Percentiles rank a stretch among this genome's conserved stretches.
Evolutionary conservation across 2,888 invertebrate species (phyloP).

Genomic region (Cactoblastis cactorum): DNA sequence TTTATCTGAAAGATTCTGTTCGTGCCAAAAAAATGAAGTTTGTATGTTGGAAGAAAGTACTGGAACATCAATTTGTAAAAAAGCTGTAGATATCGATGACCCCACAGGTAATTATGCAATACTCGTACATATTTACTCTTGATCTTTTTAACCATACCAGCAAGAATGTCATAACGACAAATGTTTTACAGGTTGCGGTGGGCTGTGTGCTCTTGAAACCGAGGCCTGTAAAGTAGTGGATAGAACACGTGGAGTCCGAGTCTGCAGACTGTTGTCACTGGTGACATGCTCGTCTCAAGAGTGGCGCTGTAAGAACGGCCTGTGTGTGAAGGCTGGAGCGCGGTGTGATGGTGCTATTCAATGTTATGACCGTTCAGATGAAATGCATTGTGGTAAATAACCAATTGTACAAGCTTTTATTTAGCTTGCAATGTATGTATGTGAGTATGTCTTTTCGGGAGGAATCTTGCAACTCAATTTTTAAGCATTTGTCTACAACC

Average conservation of each 20-base stretch:
- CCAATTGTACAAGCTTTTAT: slow-evolving; percentile 5
- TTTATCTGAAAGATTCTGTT: slow-evolving; percentile 65
- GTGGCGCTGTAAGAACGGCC: slow-evolving; percentile 86
- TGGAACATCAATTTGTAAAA: slow-evolving; percentile 78
- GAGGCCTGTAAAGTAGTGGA: slow-evolving; percentile 83
- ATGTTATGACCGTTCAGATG: slow-evolving; percentile 87
- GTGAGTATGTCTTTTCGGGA: no score
- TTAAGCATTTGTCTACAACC: no score
- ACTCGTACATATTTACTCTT: not conserved
- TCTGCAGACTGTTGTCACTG: slow-evolving; percentile 78
- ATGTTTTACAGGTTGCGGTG: slow-evolving; percentile 78
- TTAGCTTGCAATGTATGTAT: no score
- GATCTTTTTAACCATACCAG: no score
- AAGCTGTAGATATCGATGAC: slow-evolving; percentile 73
- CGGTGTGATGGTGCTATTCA: slow-evolving; percentile 86
- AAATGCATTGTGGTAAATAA: slow-evolving; percentile 85
- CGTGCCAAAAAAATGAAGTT: slow-evolving; percentile 78
- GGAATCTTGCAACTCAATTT: no score
- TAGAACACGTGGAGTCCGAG: slow-evolving; percentile 67
- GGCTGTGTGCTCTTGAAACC: slow-evolving; percentile 80
- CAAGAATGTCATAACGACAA: not conserved
- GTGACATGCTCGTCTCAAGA: slow-evolving; percentile 81
- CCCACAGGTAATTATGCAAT: slow-evolving; percentile 72
- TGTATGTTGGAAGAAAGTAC: slow-evolving; percentile 82
- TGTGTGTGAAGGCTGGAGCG: slow-evolving; percentile 82